Conservation (phyloP, 1,140 invertebrate species). For the Tetragnatha versicolor region DNA sequence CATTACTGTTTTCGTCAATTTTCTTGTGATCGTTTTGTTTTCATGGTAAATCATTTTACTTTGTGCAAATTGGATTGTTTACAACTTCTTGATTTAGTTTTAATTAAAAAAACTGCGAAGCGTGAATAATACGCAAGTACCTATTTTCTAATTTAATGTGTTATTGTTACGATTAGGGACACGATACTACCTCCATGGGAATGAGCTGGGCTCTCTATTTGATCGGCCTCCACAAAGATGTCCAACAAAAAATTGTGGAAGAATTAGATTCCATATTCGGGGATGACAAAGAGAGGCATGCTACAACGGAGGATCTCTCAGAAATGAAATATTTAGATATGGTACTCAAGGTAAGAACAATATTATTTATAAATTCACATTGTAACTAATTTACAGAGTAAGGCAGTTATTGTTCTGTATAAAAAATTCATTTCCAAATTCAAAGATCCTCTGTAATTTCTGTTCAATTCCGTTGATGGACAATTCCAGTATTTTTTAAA, state of each 20-base stretch:
- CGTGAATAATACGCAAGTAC: not conserved
- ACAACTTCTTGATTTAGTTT: not conserved
- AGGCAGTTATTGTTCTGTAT: not conserved
- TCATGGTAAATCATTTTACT: too few species aligned
- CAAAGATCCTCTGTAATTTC: not conserved
- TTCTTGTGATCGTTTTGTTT: too few species aligned
- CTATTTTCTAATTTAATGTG: too few species aligned
- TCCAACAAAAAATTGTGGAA: conserved; percentile 68
- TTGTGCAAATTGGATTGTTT: too few species aligned
- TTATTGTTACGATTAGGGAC: conserved; percentile 34
- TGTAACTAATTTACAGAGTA: not conserved
- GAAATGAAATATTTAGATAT: conserved; percentile 62
- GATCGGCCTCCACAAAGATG: conserved; percentile 72
- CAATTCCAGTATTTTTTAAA: too few species aligned
- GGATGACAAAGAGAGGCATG: conserved; percentile 58
- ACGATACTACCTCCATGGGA: conserved; percentile 75
- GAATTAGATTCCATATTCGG: conserved; percentile 62
- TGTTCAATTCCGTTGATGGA: too few species aligned
- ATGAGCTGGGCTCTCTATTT: conserved; percentile 76
- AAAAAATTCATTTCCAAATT: not conserved
- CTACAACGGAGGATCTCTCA: conserved; percentile 63
- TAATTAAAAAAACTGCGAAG: not conserved
- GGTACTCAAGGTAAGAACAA: not conserved
- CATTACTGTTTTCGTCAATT: too few species aligned
- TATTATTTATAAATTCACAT: too few species aligned